These are phyloP conservation scores for Drosophila putrida DNA, from an alignment of 2,888 invertebrate species.

Conservation along the genomic window DNA sequence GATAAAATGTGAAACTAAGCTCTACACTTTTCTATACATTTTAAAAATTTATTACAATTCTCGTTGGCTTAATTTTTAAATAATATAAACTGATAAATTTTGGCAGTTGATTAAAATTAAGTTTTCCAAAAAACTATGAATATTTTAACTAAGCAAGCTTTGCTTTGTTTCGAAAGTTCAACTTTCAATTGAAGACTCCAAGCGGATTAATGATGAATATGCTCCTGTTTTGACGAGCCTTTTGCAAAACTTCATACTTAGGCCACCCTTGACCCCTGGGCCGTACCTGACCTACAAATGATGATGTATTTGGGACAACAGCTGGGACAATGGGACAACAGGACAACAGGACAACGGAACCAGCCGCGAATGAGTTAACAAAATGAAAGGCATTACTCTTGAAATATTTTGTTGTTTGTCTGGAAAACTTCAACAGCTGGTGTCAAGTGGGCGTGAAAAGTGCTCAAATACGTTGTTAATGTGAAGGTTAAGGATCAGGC, in stretches of 20 bases:
- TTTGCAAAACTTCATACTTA: slow-evolving; percentile 19
- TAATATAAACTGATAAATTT: no score
- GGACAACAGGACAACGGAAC: slow-evolving; percentile 32
- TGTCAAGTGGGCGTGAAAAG: slow-evolving; percentile 54
- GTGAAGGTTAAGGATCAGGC: slow-evolving; percentile 37
- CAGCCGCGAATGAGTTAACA: slow-evolving; percentile 58
- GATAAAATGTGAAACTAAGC: no score
- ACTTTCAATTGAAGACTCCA: background rate
- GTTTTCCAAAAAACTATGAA: background rate
- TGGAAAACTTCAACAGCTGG: slow-evolving; percentile 50
- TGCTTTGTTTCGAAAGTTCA: background rate
- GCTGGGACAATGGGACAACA: slow-evolving; percentile 39
- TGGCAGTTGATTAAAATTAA: no score
- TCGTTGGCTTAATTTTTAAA: no score
- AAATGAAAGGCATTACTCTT: slow-evolving; percentile 30
- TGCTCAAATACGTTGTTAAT: slow-evolving; percentile 43
- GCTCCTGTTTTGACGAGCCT: background rate
- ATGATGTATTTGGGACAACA: slow-evolving; percentile 52
- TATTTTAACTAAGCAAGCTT: background rate
- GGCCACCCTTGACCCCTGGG: background rate
- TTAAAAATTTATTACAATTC: no score
- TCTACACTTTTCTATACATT: no score
- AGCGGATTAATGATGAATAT: slow-evolving; percentile 11
- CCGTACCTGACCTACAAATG: slow-evolving; percentile 33
- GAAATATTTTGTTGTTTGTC: slow-evolving; percentile 39